phyloP scores from a whole-genome alignment of 1,140 invertebrate genomes.

The Pogonognathellus flavescens region DNA sequence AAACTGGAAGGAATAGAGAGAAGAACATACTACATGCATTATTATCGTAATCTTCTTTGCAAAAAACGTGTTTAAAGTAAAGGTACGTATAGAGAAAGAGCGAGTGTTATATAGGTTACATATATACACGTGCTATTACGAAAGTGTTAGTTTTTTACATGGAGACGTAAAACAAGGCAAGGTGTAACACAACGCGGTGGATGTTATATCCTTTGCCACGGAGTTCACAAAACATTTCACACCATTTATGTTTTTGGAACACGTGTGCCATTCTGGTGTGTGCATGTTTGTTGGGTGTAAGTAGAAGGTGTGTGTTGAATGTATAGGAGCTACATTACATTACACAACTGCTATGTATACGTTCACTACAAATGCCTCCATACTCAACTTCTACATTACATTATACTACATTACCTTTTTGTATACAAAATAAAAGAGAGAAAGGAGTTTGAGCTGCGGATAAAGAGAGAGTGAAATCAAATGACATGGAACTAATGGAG shows the following conservation, averaged over 20 bases:
- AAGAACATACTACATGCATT: too few species aligned
- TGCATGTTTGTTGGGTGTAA: not conserved
- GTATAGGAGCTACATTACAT: too few species aligned
- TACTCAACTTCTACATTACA: conserved; percentile 12
- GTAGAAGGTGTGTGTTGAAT: not conserved
- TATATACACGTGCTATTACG: not conserved
- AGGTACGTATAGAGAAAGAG: not conserved
- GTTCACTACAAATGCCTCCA: conserved; percentile 15
- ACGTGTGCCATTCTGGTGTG: conserved; percentile 5
- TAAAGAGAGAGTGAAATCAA: conserved; percentile 17
- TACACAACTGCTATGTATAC: not conserved
- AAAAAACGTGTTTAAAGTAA: too few species aligned
- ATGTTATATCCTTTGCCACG: not conserved
- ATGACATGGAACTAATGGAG: conserved; percentile 41
- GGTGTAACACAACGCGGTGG: not conserved
- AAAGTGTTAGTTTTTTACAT: not conserved
- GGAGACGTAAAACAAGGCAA: not conserved
- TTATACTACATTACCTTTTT: conserved; percentile 27
- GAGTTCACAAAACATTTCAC: conserved; percentile 41
- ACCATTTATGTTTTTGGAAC: conserved; percentile 36
- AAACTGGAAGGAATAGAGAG: too few species aligned
- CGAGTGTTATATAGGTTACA: not conserved
- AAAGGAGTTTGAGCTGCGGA: not conserved
- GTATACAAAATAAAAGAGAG: conserved; percentile 49
- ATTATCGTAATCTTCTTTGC: too few species aligned